Conservation (phyloP, 2,113 vertebrate genomes). For the Sardina pilchardus region DNA sequence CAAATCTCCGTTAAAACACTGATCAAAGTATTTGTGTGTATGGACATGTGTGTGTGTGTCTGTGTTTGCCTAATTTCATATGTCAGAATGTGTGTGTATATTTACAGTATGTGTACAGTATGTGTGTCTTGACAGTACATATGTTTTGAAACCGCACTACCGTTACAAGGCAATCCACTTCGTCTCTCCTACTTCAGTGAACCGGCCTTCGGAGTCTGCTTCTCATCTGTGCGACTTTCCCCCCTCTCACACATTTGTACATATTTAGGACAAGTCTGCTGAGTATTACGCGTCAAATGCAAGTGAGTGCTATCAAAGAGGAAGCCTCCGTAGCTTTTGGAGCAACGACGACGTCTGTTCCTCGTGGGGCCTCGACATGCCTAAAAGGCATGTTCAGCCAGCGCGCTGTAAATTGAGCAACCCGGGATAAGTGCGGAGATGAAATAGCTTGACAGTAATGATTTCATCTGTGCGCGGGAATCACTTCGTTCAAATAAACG, state of each 20-base stretch:
- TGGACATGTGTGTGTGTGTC: not conserved
- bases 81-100: not conserved
- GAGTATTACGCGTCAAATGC: conserved; percentile 1
- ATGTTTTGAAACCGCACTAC: not conserved
- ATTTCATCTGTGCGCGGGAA: not conserved
- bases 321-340: not conserved
- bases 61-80: not conserved
- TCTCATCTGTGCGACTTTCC: not conserved
- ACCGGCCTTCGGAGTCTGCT: not conserved
- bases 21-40: not conserved
- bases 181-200: not conserved
- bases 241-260: not conserved
- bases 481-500: conserved; percentile 3
- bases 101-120: not conserved
- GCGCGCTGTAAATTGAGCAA: not conserved
- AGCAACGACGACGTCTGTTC: not conserved
- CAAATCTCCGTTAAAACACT: not conserved
- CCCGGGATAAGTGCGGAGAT: not conserved
- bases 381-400: conserved; percentile 6
- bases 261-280: conserved; percentile 7
- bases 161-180: not conserved
- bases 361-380: not conserved
- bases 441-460: conserved; percentile 19
- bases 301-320: not conserved
- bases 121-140: not conserved